phyloP scores from a whole-genome alignment of 2,797 vertebrate genomes.

The Miichthys miiuy region DNA sequence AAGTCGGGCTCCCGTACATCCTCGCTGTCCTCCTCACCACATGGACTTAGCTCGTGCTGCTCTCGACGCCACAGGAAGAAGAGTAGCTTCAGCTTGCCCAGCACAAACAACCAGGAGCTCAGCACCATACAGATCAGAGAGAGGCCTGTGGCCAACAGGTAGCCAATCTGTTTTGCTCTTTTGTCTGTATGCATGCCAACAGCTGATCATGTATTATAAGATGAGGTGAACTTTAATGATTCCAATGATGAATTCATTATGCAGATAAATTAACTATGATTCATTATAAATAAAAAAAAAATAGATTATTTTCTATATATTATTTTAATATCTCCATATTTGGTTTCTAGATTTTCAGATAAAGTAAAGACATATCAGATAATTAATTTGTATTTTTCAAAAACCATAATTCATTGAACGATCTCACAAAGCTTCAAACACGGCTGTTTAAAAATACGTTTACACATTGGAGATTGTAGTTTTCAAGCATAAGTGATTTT shows the following conservation, averaged over 20 bases:
- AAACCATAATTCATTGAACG: not conserved
- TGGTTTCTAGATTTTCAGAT: not conserved
- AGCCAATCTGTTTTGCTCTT: slow-evolving; percentile 40
- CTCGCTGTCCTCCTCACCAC: slow-evolving; percentile 89
- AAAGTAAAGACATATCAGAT: not conserved
- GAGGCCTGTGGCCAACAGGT: slow-evolving; percentile 96
- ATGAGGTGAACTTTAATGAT: not conserved
- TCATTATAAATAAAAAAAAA: not conserved
- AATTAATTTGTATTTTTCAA: not conserved
- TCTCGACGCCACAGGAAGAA: slow-evolving; percentile 94
- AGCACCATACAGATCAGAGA: slow-evolving; percentile 98
- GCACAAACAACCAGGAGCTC: slow-evolving; percentile 95
- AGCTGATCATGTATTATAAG: not conserved
- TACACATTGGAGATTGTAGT: not conserved
- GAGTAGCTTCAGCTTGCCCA: slow-evolving; percentile 92
- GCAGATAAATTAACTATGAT: not conserved
- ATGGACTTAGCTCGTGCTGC: slow-evolving; percentile 92
- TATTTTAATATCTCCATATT: not conserved
- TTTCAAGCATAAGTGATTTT: not conserved
- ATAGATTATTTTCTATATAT: not conserved
- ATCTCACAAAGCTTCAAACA: not conserved
- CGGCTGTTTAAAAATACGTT: not conserved
- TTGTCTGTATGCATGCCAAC: slow-evolving; percentile 8
- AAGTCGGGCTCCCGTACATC: slow-evolving; percentile 91
- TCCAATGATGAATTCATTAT: not conserved